Percentiles rank a stretch among this genome's conserved stretches.
Conservation (phyloP, 2,888 invertebrate genomes). For the Julus scanicus region DNA sequence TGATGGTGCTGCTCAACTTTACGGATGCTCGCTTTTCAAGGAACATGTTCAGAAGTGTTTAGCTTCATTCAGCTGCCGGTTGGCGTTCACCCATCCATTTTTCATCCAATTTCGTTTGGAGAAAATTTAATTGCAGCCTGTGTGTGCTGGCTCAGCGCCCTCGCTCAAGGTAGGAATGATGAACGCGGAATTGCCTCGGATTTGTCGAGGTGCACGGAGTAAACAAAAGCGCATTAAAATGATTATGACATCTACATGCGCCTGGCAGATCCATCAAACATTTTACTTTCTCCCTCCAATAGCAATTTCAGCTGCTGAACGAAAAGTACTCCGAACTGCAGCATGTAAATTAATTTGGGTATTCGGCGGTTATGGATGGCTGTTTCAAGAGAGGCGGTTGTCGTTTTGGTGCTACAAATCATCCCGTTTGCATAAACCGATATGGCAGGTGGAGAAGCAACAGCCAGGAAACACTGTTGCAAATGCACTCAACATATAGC, state of each 20-base stretch:
- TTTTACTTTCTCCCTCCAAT: neutral
- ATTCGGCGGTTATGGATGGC: neutral
- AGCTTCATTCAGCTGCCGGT: neutral
- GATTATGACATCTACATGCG: neutral
- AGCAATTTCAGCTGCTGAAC: neutral
- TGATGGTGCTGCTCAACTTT: neutral
- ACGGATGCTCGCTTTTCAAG: neutral
- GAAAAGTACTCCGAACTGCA: neutral
- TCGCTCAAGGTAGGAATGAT: neutral
- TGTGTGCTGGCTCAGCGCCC: neutral
- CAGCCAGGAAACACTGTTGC: neutral
- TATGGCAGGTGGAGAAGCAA: neutral
- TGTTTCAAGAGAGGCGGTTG: neutral
- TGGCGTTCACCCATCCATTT: neutral
- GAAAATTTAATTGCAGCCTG: neutral
- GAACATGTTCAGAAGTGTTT: neutral
- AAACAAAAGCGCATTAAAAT: neutral
- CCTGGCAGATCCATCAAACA: neutral
- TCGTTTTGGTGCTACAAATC: neutral
- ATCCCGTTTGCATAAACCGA: neutral
- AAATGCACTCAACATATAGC: too few species aligned
- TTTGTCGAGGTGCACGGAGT: neutral
- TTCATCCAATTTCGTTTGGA: neutral
- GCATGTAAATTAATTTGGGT: neutral
- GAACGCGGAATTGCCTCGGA: neutral